Evolutionary conservation across 2,888 invertebrate genomes (phyloP).

Genomic region (Orthosia gothica): DNA sequence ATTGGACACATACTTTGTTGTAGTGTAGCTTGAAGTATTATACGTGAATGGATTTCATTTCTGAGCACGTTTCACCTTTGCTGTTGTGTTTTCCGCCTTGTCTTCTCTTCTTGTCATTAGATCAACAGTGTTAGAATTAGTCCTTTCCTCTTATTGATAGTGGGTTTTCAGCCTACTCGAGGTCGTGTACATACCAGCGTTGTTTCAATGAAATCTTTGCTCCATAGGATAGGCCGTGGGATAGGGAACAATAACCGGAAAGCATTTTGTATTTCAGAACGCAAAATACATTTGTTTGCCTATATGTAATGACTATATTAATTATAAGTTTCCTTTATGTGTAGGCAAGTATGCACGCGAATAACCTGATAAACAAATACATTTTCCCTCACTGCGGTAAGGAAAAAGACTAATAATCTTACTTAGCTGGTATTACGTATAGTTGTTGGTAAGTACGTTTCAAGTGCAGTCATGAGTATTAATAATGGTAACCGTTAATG

Average conservation of each 20-base stretch:
- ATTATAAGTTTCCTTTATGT: slow-evolving; percentile 5
- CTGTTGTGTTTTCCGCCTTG: background rate
- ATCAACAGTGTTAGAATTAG: background rate
- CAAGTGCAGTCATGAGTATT: slow-evolving; percentile 37
- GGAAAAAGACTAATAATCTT: slow-evolving; percentile 6
- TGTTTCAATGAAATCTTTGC: background rate
- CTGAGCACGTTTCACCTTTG: background rate
- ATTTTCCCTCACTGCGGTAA: slow-evolving; percentile 29
- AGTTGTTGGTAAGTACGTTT: slow-evolving; percentile 34
- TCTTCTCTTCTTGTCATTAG: background rate
- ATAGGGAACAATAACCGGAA: background rate
- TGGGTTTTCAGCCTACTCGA: background rate
- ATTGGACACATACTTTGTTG: slow-evolving; percentile 13
- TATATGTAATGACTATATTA: background rate
- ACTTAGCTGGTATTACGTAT: slow-evolving; percentile 25
- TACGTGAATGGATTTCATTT: background rate
- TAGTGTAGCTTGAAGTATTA: background rate
- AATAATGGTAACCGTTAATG: slow-evolving; percentile 32
- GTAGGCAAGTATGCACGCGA: background rate
- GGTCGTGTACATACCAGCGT: no score
- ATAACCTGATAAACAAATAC: slow-evolving; percentile 3
- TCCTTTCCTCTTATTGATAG: background rate
- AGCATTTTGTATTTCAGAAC: background rate
- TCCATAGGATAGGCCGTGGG: background rate
- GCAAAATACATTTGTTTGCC: slow-evolving; percentile 15